A percentile compares a stretch with the other conserved stretches of the same genome.
These are phyloP conservation scores for Balanococcus diminutus DNA, from an alignment of 2,888 invertebrate species.

Conservation along the genomic window DNA sequence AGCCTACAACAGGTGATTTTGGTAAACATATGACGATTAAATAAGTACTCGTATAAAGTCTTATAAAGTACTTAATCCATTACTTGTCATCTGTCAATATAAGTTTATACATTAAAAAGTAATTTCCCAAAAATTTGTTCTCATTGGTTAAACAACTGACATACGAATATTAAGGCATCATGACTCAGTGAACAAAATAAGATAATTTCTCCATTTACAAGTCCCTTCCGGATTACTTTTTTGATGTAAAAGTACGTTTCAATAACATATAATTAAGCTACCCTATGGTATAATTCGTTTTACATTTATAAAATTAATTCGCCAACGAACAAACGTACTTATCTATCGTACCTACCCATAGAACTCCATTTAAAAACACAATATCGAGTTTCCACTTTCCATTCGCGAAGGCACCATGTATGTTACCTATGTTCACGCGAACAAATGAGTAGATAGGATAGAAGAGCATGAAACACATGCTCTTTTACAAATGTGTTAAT, in stretches of 20 bases:
- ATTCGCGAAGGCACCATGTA: neutral
- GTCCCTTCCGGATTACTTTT: neutral
- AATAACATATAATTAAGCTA: neutral
- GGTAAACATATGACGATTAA: too few relatives aligned
- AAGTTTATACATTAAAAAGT: neutral
- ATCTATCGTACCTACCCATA: neutral
- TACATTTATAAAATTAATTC: slow-evolving; percentile 19
- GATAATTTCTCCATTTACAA: neutral
- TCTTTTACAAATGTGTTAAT: slow-evolving; percentile 26
- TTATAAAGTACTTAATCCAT: too few relatives aligned
- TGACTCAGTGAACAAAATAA: neutral
- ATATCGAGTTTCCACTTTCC: slow-evolving; percentile 1
- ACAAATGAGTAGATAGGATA: neutral
- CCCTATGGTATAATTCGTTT: neutral
- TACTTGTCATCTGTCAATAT: too few relatives aligned
- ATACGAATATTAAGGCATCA: neutral
- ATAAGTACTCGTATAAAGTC: too few relatives aligned
- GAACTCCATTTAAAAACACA: neutral
- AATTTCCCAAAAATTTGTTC: neutral
- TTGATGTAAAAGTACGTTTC: neutral
- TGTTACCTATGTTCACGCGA: neutral
- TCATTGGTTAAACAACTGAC: neutral
- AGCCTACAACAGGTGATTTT: too few relatives aligned
- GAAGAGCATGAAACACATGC: neutral
- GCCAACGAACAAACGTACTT: neutral